Percentiles rank a stretch among this genome's conserved stretches.
These are phyloP conservation scores for Phainopepla nitens DNA, from an alignment of 2,113 vertebrate species.

Conservation along the genomic window DNA sequence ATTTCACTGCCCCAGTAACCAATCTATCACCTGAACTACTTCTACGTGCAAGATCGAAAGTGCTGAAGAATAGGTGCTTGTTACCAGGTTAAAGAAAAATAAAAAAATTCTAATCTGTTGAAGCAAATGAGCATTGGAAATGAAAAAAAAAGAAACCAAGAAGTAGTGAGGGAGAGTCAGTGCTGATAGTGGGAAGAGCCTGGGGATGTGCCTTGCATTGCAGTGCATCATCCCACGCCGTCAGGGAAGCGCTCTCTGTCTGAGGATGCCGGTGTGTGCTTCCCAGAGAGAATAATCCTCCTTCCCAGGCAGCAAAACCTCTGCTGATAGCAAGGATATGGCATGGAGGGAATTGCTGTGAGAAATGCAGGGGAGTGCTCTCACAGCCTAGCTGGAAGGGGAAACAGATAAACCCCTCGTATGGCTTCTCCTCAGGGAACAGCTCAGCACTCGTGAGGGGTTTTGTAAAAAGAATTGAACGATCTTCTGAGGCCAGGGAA, in stretches of 20 bases:
- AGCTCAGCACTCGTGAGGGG: fast-evolving
- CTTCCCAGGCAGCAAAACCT: not conserved
- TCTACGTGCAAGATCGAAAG: not conserved
- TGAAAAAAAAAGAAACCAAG: not conserved
- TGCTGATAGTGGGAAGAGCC: not conserved
- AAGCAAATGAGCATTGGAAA: not conserved
- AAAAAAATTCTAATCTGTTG: not conserved
- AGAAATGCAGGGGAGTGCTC: not conserved
- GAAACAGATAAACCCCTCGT: not conserved
- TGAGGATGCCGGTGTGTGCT: fast-evolving
- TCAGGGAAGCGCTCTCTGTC: not conserved
- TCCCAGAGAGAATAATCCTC: not conserved
- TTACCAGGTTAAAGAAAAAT: not conserved
- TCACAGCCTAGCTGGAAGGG: not conserved
- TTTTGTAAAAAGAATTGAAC: not conserved
- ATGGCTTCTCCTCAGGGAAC: not conserved
- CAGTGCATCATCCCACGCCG: fast-evolving
- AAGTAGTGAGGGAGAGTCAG: not conserved
- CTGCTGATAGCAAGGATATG: not conserved
- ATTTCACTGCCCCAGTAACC: not conserved
- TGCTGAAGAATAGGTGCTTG: not conserved
- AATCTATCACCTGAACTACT: not conserved
- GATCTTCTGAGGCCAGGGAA: not conserved
- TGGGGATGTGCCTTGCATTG: not conserved
- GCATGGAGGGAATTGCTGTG: not conserved